Base-by-base conservation (phyloP, 2,888 invertebrate genomes). In the Pachliopta kotzebuea region DNA sequence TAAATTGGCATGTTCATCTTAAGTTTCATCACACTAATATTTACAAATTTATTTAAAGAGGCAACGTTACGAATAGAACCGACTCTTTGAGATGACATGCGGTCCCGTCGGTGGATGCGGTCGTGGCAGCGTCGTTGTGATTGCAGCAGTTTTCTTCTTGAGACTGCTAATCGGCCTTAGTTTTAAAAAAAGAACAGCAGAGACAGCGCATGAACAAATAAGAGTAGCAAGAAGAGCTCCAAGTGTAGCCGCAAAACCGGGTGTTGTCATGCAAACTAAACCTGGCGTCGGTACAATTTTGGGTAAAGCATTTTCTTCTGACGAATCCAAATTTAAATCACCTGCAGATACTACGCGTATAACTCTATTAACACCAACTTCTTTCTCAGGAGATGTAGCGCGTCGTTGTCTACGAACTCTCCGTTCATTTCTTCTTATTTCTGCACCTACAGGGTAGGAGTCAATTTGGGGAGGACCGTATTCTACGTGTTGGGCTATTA, bases 271-370 rank as follows among this genome's bases (percentile, higher is more conserved):
- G 85, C 98, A 98, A 70, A 98, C 97, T 68, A 97, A 90, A 4
- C 95, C 94, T 4, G 96, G 96, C 0, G 96, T 94, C 18, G 94
- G 93, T 56, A 93, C 88, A 6, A 93, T 92, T 69, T 91, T 90
- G 45, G 93, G 93, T 53, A 93, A 91, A 29, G 79, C 66, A 57
- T 84, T 90, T 68, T 96, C 96, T 71, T 96, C 96, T 62, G 97
- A 90, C 31, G 96, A 89, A 83, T 98, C 98, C 65, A 97, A 95
- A 66, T 90, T 90, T 65, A 98, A 90, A 83, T 98, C 98, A 0
- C 98, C 97, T 0, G 97, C 96, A 2, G 98, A 97, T 0, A 98
- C 98, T 0, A 98, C 98, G 69, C 97, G 94, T 71, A 98, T 98
- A 54, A 97, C 95, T 72, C 97, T 93, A 83, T 97, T 97, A 0